Conservation (phyloP, 2,888 invertebrate genomes). For the Drosophila siamana region DNA sequence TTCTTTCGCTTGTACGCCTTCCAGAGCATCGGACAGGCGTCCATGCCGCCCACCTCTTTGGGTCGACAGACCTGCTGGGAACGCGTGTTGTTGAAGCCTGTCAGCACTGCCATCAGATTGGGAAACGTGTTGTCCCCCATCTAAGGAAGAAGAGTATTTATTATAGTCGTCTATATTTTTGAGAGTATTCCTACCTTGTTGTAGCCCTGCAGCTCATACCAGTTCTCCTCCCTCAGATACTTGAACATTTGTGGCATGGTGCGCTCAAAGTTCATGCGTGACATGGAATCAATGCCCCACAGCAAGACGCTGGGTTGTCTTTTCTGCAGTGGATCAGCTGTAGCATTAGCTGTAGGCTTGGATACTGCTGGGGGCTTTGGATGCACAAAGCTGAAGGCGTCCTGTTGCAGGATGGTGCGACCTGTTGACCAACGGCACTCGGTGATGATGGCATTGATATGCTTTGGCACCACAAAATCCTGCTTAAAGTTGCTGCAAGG, state of each 20-base stretch:
- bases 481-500: constrained; percentile 74
- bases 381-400: constrained; percentile 87
- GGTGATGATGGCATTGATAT: constrained; percentile 72
- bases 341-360: background rate
- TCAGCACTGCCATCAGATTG: constrained; percentile 93
- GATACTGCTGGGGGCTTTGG: background rate
- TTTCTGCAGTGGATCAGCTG: background rate
- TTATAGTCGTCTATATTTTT: background rate
- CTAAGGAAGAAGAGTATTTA: constrained; percentile 79
- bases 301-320: constrained; percentile 88
- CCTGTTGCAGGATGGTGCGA: constrained; percentile 72
- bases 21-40: constrained; percentile 92
- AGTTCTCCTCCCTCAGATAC: constrained; percentile 89
- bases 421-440: constrained; percentile 82
- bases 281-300: constrained; percentile 94
- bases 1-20: constrained; percentile 89
- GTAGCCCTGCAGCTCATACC: constrained; percentile 91
- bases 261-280: constrained; percentile 90
- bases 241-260: constrained; percentile 90
- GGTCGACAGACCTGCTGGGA: constrained; percentile 86
- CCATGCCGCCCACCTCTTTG: constrained; percentile 86
- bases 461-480: constrained; percentile 64
- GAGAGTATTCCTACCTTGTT: constrained; percentile 85
- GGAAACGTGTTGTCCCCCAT: constrained; percentile 95
- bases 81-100: constrained; percentile 87